Base-by-base conservation (phyloP, 2,113 vertebrate genomes). In the Ophthalmolycus amberensis region DNA sequence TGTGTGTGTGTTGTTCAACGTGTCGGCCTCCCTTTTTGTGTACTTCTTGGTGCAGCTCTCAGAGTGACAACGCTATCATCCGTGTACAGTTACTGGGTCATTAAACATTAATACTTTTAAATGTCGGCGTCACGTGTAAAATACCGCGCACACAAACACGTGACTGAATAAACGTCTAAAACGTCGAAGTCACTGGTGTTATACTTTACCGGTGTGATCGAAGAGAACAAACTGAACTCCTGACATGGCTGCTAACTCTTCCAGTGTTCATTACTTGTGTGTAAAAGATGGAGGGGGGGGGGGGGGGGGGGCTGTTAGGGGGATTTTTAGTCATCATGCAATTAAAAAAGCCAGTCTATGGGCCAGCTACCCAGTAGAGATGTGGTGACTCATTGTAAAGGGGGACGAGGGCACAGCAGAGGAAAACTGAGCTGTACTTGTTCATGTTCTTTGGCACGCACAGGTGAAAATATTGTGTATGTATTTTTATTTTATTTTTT, bases 271-370 rank as follows among this genome's bases (percentile, higher is more conserved):
- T 1, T 86, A 67, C 79, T n/a, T 56, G 63, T 50, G 69, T 77
- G 70, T 25, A 56, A 52, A 78, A 70, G 79, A 69, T 59, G 73
- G 84, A 73, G 46, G 68, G 62, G 63, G 46, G 79, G 56, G 76
- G 74, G 77, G 67, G 67, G 63, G 59, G 42, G 70, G 63, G 63
- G 44, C 72, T 63, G 84, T 86, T 90, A 78, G 54, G 75, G 75
- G 78, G 66, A 56, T 52, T 90, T 84, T 90, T 77, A 84, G 86
- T 92, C 83, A 62, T 84, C 91, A 89, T 93, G 92, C 92, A 92
- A 85, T 88, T 93, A 77, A 88, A 42, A 34, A 89, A 86, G 85
- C 40, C 25, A 83, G 83, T 83, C 44, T 46, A 46, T 46, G 11
- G 42, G 42, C 42, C 9, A 14, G 42, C 0, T 82, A 77, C 74